Conservation (phyloP, 2,797 vertebrate genomes). For the Caiman crocodilus region DNA sequence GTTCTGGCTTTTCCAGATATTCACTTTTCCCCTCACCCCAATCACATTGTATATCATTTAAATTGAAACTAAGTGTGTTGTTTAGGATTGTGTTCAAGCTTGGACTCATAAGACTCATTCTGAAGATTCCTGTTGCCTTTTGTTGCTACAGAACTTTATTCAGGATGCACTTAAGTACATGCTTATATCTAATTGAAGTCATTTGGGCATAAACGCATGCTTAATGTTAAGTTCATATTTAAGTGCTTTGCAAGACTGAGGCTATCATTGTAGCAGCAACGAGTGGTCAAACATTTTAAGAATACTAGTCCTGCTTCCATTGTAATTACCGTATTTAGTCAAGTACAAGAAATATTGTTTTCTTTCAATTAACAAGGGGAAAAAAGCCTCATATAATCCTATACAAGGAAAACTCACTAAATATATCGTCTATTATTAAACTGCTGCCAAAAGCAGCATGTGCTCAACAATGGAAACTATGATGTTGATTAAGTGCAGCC, state of each 20-base stretch:
- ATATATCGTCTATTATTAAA: no score
- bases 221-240: not conserved
- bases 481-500: no score
- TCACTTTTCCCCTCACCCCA: not conserved
- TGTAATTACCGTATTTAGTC: not conserved
- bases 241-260: not conserved
- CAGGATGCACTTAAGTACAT: not conserved
- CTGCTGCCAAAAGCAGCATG: no score
- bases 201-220: rapidly evolving
- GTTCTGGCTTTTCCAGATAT: not conserved
- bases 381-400: no score
- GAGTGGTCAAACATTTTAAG: not conserved
- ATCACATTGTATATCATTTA: not conserved
- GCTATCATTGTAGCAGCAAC: not conserved
- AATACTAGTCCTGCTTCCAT: not conserved
- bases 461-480: no score
- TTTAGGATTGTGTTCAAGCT: conserved; percentile 2
- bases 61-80: not conserved
- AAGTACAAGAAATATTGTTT: no score
- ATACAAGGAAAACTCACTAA: no score
- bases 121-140: not conserved
- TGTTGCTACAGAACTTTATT: not conserved
- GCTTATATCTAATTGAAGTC: not conserved
- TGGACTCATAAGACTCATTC: not conserved
- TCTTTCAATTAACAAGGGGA: no score